Conservation (phyloP, 1,140 invertebrate genomes). For the Teleogryllus occipitalis region DNA sequence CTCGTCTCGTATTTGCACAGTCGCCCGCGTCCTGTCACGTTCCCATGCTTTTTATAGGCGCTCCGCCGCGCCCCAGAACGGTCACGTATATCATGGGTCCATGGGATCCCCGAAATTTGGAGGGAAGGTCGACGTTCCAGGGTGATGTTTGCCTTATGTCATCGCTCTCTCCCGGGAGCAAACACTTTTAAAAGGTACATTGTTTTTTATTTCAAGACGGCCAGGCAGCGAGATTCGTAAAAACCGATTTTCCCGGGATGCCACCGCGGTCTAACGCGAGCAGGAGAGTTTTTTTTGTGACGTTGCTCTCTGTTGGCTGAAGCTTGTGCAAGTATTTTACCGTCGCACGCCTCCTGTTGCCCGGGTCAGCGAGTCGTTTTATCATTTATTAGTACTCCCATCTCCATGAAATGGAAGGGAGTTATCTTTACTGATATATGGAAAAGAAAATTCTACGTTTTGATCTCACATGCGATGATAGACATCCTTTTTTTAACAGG, state of each 20-base stretch:
- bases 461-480: too few species aligned
- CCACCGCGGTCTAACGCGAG: background rate
- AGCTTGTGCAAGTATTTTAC: too few species aligned
- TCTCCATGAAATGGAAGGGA: too few species aligned
- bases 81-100: background rate
- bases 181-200: conserved; percentile 1
- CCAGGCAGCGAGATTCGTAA: background rate
- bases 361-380: too few species aligned
- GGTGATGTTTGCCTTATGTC: background rate
- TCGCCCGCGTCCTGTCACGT: background rate
- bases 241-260: background rate
- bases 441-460: too few species aligned
- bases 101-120: background rate
- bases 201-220: background rate
- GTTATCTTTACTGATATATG: too few species aligned
- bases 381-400: too few species aligned
- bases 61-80: too few species aligned
- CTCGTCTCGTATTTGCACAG: background rate
- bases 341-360: too few species aligned
- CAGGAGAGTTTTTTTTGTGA: too few species aligned
- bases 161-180: background rate
- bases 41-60: background rate
- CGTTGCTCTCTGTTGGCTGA: too few species aligned
- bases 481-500: too few species aligned
- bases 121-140: background rate